Conservation (phyloP, 1,140 invertebrate genomes). For the Formica selysi region DNA sequence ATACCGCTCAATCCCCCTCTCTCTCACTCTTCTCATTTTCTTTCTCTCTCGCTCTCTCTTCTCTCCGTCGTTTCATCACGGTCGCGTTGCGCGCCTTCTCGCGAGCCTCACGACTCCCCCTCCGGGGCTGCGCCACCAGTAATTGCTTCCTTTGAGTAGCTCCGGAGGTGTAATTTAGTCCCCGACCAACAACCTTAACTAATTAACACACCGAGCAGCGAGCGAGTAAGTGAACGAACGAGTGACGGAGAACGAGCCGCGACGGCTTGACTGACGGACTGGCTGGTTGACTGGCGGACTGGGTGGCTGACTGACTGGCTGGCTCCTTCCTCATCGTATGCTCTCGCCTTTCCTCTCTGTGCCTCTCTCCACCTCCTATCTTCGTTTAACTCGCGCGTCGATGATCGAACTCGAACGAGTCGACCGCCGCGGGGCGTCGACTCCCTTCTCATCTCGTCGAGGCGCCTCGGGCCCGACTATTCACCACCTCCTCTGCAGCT, state of each 20-base stretch:
- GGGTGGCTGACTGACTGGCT: constrained; percentile 73
- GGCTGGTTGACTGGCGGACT: constrained; percentile 74
- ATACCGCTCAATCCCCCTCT: constrained; percentile 16
- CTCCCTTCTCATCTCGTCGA: constrained; percentile 51
- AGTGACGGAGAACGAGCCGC: constrained; percentile 80
- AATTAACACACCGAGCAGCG: constrained; percentile 86
- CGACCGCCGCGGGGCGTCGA: constrained; percentile 55
- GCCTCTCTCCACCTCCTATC: neutral
- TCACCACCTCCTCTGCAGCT: constrained; percentile 65
- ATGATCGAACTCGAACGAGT: constrained; percentile 70
- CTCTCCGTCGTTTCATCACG: constrained; percentile 57
- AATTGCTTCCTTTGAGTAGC: constrained; percentile 87
- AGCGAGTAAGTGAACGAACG: constrained; percentile 82
- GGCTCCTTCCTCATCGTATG: constrained; percentile 67
- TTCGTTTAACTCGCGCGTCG: constrained; percentile 3
- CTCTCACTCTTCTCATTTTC: constrained; percentile 65
- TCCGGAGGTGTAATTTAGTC: constrained; percentile 86
- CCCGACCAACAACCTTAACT: constrained; percentile 87
- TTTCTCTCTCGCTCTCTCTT: constrained; percentile 69
- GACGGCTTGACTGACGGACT: constrained; percentile 79
- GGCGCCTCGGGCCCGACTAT: constrained; percentile 63
- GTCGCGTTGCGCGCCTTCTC: constrained; percentile 59
- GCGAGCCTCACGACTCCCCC: constrained; percentile 79
- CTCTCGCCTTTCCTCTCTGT: constrained; percentile 37
- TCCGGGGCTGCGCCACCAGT: constrained; percentile 84